Conservation (phyloP, 2,888 invertebrate genomes). For the Eristalis tenax region DNA sequence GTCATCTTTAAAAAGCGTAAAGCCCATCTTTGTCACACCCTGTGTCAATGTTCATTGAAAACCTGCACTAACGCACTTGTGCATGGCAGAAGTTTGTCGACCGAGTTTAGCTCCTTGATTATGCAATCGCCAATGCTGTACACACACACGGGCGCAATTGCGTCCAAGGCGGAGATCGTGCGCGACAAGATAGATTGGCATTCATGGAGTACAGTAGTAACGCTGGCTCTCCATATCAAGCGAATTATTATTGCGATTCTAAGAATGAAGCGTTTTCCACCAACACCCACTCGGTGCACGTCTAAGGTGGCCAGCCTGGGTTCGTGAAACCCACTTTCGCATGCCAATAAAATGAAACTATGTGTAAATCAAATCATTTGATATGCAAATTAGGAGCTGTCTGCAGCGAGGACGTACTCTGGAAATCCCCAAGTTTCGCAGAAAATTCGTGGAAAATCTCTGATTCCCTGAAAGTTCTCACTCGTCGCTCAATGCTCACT, state of each 20-base stretch:
- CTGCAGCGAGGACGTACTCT: too few species aligned
- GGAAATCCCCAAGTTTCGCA: not conserved
- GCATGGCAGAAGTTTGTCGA: slow-evolving; percentile 24
- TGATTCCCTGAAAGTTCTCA: too few species aligned
- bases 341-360: not conserved
- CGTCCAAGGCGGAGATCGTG: not conserved
- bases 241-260: slow-evolving; percentile 31
- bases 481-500: too few species aligned
- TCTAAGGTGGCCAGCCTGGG: not conserved
- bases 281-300: not conserved
- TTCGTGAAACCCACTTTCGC: not conserved
- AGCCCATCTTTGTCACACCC: slow-evolving; percentile 12
- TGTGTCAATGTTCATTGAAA: not conserved
- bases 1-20: too few species aligned
- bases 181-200: slow-evolving; percentile 17
- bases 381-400: not conserved
- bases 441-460: too few species aligned
- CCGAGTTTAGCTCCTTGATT: slow-evolving; percentile 48
- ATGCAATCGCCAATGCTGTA: slow-evolving; percentile 37
- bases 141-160: slow-evolving; percentile 1
- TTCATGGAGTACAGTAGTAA: slow-evolving; percentile 18
- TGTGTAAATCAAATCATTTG: not conserved
- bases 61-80: slow-evolving; percentile 32
- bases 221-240: slow-evolving; percentile 10
- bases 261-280: slow-evolving; percentile 23